These are phyloP conservation scores for Gryllus longicercus DNA, from an alignment of 2,888 invertebrate species.

Conservation along the genomic window DNA sequence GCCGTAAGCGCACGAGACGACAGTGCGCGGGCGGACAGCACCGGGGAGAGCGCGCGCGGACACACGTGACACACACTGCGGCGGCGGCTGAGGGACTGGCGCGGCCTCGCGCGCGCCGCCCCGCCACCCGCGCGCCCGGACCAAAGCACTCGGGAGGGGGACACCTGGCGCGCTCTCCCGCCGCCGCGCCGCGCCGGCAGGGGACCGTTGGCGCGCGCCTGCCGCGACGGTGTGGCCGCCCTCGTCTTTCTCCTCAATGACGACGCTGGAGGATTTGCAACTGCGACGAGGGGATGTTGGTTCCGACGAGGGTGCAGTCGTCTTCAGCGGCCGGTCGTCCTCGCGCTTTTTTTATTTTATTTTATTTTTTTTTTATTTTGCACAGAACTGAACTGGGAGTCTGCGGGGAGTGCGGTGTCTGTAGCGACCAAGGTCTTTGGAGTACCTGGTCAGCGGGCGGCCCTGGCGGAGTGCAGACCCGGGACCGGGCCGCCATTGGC, in stretches of 20 bases:
- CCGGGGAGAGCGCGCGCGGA: neutral
- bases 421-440: neutral
- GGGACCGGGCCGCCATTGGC: neutral
- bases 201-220: neutral
- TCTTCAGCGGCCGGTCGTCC: too few relatives aligned
- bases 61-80: neutral
- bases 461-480: neutral
- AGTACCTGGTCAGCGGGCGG: neutral
- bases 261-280: too few relatives aligned
- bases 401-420: neutral
- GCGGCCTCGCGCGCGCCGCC: neutral
- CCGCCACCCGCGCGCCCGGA: neutral
- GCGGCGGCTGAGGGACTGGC: neutral
- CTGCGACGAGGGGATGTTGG: too few relatives aligned
- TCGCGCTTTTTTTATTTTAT: too few relatives aligned
- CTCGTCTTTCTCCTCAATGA: neutral
- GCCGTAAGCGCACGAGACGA: neutral
- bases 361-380: too few relatives aligned
- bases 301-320: too few relatives aligned
- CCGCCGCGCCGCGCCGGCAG: neutral
- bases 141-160: neutral
- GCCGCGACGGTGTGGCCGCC: neutral
- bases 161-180: neutral
- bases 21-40: neutral
- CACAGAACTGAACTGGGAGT: too few relatives aligned